Percentiles rank a stretch among this genome's conserved stretches.
Evolutionary conservation across 1,140 invertebrate genomes (phyloP).

Genomic region (Cephus cinctus): DNA sequence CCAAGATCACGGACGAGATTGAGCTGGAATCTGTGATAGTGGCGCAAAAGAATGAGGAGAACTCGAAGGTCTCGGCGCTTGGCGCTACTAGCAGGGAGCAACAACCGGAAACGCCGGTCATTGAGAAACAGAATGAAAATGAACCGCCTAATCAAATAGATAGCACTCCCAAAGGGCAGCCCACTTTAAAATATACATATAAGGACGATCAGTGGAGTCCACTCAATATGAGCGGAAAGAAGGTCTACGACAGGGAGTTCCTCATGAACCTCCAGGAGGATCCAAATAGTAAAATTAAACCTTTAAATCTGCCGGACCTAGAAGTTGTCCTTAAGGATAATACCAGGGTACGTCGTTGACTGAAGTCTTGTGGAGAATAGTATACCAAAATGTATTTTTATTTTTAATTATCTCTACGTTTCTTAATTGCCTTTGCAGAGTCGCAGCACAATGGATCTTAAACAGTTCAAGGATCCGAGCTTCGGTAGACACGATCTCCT

Average conservation of each 20-base stretch:
- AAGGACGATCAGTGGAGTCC: constrained; percentile 83
- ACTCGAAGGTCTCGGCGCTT: constrained; percentile 46
- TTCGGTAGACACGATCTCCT: constrained; percentile 32
- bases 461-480: constrained; percentile 32
- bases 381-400: background rate
- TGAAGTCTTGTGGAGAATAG: constrained; percentile 30
- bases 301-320: constrained; percentile 65
- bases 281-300: constrained; percentile 72
- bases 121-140: constrained; percentile 32
- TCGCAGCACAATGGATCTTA: constrained; percentile 21
- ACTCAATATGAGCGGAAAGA: constrained; percentile 75
- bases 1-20: constrained; percentile 24
- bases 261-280: constrained; percentile 72
- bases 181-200: constrained; percentile 49
- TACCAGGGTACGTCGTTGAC: constrained; percentile 34
- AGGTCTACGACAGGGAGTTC: constrained; percentile 78
- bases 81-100: constrained; percentile 12
- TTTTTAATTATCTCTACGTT: background rate
- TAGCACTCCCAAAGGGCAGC: constrained; percentile 4
- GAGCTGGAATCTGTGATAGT: constrained; percentile 45
- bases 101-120: constrained; percentile 12
- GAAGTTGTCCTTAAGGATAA: constrained; percentile 62
- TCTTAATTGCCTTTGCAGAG: constrained; percentile 2
- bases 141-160: constrained; percentile 22
- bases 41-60: constrained; percentile 56